Evolutionary conservation across 2,888 invertebrate genomes (phyloP).

Genomic region (Leistus spinibarbis): DNA sequence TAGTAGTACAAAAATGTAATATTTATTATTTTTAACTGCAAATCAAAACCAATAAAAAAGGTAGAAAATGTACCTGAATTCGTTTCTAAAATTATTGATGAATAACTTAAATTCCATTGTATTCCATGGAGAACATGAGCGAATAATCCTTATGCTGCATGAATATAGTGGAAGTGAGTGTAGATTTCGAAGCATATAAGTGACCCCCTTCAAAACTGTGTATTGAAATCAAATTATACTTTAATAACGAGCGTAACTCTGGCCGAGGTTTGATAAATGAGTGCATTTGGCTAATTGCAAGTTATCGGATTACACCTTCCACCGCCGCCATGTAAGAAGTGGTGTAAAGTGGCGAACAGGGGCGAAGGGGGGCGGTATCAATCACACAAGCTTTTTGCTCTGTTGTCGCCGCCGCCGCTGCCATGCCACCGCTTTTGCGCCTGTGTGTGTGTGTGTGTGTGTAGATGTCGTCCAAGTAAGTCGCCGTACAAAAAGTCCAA

Average conservation of each 20-base stretch:
- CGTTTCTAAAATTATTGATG: too few species aligned
- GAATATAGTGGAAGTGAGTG: neutral
- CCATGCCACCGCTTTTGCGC: neutral
- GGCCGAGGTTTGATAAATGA: constrained; percentile 55
- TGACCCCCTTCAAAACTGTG: constrained; percentile 53
- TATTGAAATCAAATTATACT: constrained; percentile 56
- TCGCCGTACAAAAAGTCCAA: constrained; percentile 50
- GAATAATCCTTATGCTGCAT: too few species aligned
- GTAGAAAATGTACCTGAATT: too few species aligned
- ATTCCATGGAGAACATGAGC: neutral
- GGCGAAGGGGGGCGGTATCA: constrained; percentile 39
- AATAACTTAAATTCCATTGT: too few species aligned
- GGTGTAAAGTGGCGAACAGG: constrained; percentile 31
- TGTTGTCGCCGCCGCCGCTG: constrained; percentile 33
- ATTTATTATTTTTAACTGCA: too few species aligned
- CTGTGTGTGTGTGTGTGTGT: constrained; percentile 9
- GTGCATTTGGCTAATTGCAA: constrained; percentile 58
- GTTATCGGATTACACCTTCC: constrained; percentile 56
- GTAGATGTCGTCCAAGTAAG: constrained; percentile 34
- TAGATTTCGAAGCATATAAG: constrained; percentile 16
- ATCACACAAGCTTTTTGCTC: constrained; percentile 40
- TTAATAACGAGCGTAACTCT: constrained; percentile 51
- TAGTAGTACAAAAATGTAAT: too few species aligned
- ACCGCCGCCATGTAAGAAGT: constrained; percentile 1
- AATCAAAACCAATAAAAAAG: too few species aligned